Conservation (phyloP, 2,797 vertebrate species). For the Onychomys torridus region DNA sequence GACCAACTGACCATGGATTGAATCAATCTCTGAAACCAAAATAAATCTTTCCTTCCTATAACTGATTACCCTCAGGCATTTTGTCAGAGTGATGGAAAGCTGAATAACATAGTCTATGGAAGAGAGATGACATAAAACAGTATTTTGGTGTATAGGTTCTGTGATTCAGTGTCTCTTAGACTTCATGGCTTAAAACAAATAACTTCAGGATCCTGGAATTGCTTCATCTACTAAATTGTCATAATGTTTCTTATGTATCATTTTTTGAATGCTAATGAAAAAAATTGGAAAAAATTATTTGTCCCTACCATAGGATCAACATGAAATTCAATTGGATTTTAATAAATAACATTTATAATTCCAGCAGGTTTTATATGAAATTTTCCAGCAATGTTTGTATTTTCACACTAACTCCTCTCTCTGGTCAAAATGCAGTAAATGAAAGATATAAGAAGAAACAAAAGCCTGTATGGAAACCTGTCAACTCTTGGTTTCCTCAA, state of each 20-base stretch:
- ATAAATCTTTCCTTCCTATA: background rate
- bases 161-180: background rate
- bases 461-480: background rate
- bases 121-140: background rate
- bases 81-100: background rate
- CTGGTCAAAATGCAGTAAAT: background rate
- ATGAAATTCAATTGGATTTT: background rate
- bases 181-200: background rate
- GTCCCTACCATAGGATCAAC: background rate
- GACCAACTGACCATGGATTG: background rate
- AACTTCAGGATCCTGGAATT: background rate
- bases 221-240: background rate
- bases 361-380: background rate
- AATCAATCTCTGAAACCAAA: background rate
- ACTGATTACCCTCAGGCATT: background rate
- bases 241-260: background rate
- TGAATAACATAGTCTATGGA: background rate
- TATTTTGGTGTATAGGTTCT: background rate
- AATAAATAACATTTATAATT: conserved; percentile 36
- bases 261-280: conserved; percentile 9
- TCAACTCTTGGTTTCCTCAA: background rate
- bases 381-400: background rate
- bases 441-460: background rate
- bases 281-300: background rate
- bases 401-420: background rate